Evolutionary conservation across 2,797 vertebrate species (phyloP).

Genomic region (Eidolon dupreanum): DNA sequence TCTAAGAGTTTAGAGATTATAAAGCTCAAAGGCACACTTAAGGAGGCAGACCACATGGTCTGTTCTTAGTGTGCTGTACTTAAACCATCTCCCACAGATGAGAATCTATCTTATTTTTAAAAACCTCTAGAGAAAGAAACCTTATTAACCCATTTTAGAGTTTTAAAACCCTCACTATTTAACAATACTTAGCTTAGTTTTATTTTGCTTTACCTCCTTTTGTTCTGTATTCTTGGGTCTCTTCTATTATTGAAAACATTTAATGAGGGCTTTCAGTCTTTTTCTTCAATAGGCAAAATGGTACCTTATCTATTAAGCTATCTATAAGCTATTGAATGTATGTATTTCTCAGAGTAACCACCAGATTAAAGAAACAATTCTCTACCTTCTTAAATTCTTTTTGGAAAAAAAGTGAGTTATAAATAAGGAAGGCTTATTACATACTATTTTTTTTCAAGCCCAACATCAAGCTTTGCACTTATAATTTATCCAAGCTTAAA

Average conservation of each 20-base stretch:
- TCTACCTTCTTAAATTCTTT: neutral
- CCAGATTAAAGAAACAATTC: neutral
- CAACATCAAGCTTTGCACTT: neutral
- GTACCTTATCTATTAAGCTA: neutral
- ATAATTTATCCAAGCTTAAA: neutral
- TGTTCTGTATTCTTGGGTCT: neutral
- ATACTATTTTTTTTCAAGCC: neutral
- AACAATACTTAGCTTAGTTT: neutral
- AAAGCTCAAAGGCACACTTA: constrained; percentile 49
- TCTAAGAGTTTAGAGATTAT: constrained; percentile 50
- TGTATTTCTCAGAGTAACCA: neutral
- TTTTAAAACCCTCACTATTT: constrained; percentile 29
- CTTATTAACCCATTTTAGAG: constrained; percentile 42
- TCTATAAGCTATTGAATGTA: neutral
- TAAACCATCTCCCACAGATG: neutral
- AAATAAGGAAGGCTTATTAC: neutral
- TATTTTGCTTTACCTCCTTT: neutral
- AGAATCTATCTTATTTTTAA: neutral
- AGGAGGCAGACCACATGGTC: neutral
- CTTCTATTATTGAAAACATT: constrained; percentile 40
- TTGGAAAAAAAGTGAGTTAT: neutral
- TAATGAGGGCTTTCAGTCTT: neutral
- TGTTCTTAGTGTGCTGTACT: neutral
- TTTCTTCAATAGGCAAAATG: neutral
- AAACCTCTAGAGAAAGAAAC: neutral